Evolutionary conservation across 2,797 vertebrate genomes (phyloP).

Genomic region (Pterois miles): DNA sequence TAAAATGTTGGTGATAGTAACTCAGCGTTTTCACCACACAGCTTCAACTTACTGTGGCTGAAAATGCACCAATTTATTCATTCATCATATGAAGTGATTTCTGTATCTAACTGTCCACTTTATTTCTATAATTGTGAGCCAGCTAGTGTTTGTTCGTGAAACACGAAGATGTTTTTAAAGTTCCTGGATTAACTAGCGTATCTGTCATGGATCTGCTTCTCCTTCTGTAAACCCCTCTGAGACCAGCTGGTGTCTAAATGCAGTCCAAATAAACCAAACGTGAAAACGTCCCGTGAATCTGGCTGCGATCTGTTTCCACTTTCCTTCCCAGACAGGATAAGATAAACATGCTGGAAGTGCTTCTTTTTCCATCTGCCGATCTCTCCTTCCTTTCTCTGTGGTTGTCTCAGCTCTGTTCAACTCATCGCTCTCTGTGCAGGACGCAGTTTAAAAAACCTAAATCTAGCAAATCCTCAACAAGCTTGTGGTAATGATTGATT

Average conservation of each 20-base stretch:
- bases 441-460: not conserved
- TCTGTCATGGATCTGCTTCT: not conserved
- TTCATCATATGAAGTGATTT: not conserved
- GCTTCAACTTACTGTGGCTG: no score
- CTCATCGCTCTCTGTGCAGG: not conserved
- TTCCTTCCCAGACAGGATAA: constrained; percentile 39
- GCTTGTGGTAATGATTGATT: not conserved
- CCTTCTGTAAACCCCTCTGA: constrained; percentile 14
- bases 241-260: not conserved
- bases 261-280: constrained; percentile 44
- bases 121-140: not conserved
- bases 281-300: constrained; percentile 38
- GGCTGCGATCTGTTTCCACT: constrained; percentile 51
- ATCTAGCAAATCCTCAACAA: not conserved
- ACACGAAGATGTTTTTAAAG: not conserved
- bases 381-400: constrained; percentile 16
- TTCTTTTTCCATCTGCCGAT: constrained; percentile 48
- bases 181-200: not conserved
- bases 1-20: not conserved
- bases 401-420: not conserved
- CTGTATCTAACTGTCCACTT: not conserved
- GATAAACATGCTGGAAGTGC: constrained; percentile 64
- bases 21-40: no score
- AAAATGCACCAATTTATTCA: no score
- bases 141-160: not conserved